phyloP scores from a whole-genome alignment of 2,888 invertebrate species.

The Allacma fusca region DNA sequence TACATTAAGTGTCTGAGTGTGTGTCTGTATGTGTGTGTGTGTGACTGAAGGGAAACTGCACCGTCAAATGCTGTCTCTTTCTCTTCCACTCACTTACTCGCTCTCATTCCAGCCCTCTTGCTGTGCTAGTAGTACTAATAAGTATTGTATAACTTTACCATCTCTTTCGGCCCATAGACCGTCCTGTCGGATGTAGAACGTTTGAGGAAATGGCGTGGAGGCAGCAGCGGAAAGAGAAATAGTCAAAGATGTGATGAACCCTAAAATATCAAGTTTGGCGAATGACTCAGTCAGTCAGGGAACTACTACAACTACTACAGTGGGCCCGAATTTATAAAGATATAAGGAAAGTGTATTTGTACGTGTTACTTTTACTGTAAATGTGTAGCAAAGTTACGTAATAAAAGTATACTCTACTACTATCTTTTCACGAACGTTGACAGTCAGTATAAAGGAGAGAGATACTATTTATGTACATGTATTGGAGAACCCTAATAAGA shows the following conservation, averaged over 20 bases:
- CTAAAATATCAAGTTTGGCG: conserved; percentile 39
- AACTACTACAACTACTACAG: too few species aligned
- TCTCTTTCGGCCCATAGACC: background rate
- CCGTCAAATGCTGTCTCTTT: conserved; percentile 41
- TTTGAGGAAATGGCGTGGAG: conserved; percentile 17
- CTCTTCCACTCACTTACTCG: conserved; percentile 15
- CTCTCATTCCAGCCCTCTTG: conserved; percentile 3
- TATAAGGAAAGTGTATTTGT: too few species aligned
- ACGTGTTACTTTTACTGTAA: too few species aligned
- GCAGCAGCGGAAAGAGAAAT: conserved; percentile 42
- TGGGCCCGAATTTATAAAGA: background rate
- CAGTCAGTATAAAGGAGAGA: background rate
- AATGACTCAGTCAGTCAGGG: conserved; percentile 36
- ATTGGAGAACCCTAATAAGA: background rate
- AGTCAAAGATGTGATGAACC: conserved; percentile 39
- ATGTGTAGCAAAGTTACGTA: too few species aligned
- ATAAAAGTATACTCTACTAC: background rate
- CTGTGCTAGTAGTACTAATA: background rate
- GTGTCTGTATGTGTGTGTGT: background rate
- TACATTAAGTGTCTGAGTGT: background rate
- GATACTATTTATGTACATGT: background rate
- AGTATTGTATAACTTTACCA: background rate
- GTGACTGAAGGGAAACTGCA: conserved; percentile 34
- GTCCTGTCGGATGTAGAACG: conserved; percentile 17
- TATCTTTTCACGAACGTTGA: background rate